These are phyloP conservation scores for Monomorium pharaonis DNA, from an alignment of 1,140 invertebrate species.

Conservation along the genomic window DNA sequence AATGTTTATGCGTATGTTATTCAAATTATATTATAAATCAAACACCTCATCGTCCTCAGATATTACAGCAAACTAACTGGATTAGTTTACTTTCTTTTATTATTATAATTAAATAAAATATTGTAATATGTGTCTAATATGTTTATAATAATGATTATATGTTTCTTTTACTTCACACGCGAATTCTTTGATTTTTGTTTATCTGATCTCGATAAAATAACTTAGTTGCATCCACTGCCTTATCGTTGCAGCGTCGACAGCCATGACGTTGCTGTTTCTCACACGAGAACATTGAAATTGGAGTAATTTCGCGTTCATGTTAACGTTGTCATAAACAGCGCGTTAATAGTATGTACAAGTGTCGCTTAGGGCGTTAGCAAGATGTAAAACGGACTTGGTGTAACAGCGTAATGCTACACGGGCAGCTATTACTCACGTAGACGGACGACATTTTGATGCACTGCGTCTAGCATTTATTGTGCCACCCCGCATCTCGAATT, in stretches of 20 bases:
- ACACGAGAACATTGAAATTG: background rate
- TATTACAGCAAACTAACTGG: background rate
- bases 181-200: background rate
- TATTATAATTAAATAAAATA: background rate
- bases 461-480: slow-evolving; percentile 41
- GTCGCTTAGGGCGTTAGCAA: slow-evolving; percentile 40
- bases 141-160: background rate
- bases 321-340: slow-evolving; percentile 27
- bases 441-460: slow-evolving; percentile 28
- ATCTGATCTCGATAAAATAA: background rate
- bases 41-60: background rate
- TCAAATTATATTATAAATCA: background rate
- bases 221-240: background rate
- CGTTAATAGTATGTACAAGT: slow-evolving; percentile 34
- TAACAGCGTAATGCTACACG: slow-evolving; percentile 31
- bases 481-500: slow-evolving; percentile 36
- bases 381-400: slow-evolving; percentile 44
- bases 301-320: slow-evolving; percentile 8
- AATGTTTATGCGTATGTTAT: background rate
- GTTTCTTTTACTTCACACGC: background rate
- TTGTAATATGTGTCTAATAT: too few relatives aligned
- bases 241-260: background rate
- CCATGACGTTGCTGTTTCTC: background rate
- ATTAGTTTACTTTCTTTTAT: too few relatives aligned
- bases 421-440: slow-evolving; percentile 28